Conservation (phyloP, 2,888 invertebrate species). For the Dicyrtomina minuta region DNA sequence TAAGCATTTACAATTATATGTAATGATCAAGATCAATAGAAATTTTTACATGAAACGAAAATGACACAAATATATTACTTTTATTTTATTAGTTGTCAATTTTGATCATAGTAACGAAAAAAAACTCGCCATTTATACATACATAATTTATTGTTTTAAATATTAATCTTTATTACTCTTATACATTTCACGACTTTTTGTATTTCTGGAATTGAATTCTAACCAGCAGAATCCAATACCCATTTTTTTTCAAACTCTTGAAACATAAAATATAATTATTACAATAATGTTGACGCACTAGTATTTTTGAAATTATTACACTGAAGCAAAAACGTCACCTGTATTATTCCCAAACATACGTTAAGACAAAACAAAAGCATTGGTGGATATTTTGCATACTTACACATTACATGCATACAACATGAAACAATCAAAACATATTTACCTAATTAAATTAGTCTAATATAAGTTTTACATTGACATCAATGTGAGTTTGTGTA, state of each 20-base stretch:
- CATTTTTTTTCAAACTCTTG: background rate
- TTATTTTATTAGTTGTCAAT: too few relatives aligned
- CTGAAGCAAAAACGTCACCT: background rate
- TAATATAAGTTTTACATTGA: background rate
- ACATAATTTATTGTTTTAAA: background rate
- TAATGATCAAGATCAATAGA: too few relatives aligned
- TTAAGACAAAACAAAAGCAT: constrained; percentile 5
- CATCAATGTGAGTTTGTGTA: background rate
- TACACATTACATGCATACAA: background rate
- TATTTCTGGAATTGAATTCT: constrained; percentile 6
- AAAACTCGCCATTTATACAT: background rate
- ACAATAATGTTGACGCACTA: background rate
- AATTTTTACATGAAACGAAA: too few relatives aligned
- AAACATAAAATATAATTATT: background rate
- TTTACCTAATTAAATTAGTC: background rate
- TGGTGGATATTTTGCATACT: background rate
- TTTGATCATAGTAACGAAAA: too few relatives aligned
- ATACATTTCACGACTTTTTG: too few relatives aligned
- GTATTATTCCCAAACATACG: too few relatives aligned
- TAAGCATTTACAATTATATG: too few relatives aligned
- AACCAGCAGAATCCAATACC: constrained; percentile 13
- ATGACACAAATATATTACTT: too few relatives aligned
- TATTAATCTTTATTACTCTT: background rate
- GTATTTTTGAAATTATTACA: background rate
- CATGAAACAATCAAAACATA: background rate